Evolutionary conservation across 2,113 vertebrate species (phyloP), one percentile per base, ranked within the genome.

Genomic region (Lamprologus ornatipinnis): DNA sequence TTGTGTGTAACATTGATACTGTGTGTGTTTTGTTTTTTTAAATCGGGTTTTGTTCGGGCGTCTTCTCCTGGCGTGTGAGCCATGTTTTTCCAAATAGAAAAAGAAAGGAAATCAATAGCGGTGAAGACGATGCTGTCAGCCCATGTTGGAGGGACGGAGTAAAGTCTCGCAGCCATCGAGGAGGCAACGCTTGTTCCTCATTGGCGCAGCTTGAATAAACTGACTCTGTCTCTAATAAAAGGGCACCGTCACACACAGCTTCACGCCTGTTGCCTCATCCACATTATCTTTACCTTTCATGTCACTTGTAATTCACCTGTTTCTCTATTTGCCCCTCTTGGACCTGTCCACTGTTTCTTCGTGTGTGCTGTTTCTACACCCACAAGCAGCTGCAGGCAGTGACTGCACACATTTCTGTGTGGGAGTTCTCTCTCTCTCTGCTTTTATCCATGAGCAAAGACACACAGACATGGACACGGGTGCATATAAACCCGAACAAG

Each of bases 21-120:
- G 4, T 6, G 9, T 53, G 28, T 14, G 15, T 81, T 53, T 73
- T 73, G 14, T 89, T 89, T 90, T 90, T 91, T 83, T 35, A 80
- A 87, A 91, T 84, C n/a, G 57, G 42, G 35, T 91, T 88, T 80
- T 55, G 57, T 65, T 70, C 53, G 8, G 19, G 57, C 14, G 57
- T 90, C 82, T 89, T 75, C 85, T 86, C 53, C 85, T 83, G 89
- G 70, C 26, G 89, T 58, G 88, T 90, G 85, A 94, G 45, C 53
- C 88, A 84, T 89, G 90, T 88, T 88, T 80, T 87, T 84, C 57
- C 63, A 94, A 92, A 95, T 83, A 12, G 84, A 83, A 54, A 37
- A 87, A 17, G 93, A 95, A 89, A 87, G 93, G 83, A 95, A 95
- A 95, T 95, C 94, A 65, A 95, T 95, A 91, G 78, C 4, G 81